Base-by-base conservation (phyloP, 2,113 vertebrate genomes). In the Aleadryas rufinucha region DNA sequence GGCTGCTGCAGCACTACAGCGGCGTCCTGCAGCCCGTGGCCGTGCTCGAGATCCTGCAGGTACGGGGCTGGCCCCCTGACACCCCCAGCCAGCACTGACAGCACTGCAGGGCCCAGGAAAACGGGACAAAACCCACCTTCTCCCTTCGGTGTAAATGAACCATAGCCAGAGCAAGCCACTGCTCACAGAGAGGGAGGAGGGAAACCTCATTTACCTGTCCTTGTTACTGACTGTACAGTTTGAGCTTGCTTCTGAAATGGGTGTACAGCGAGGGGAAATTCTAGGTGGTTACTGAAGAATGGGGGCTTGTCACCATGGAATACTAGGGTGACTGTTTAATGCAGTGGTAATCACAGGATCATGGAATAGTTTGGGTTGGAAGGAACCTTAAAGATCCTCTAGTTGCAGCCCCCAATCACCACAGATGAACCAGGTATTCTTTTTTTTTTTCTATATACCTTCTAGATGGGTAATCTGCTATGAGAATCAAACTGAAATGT, bases 11-110 rank as follows among this genome's bases (percentile, higher is more conserved):
- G 50, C 98, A 99, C 94, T 99, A 99, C 97, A 63, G 84, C 28
- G 97, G 98, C 0, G 98, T 99, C 5, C 98, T 99, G 96, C 99
- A 99, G 98, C 99, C 99, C 0, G 87, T 99, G 13, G 98, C 98
- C 0, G 92, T 99, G 53, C 78, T 98, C 10, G 99, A 99, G 66
- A 98, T 99, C 28, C 94, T 99, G 68, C 98, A 99, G 99, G 99
- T 99, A 90, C 7, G 6, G 45, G 28, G 33, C 41, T 26, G 27
- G 9, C 47, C 68, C 68, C 27, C 22, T 37, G 35, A 22, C 35
- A 10, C 47, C 1, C 2, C 37, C 44, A 71, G 33, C 27, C 44
- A 6, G 90, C 57, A 54, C 6, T 3, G 31, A 5, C 80, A 89
- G 33, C 44, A 1, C 84, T 79, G 57, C 31, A 24, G 49, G 21